A percentile compares a stretch with the other conserved stretches of the same genome.
phyloP scores from a whole-genome alignment of 2,888 invertebrate species.

The Cosmorhoe ocellata region DNA sequence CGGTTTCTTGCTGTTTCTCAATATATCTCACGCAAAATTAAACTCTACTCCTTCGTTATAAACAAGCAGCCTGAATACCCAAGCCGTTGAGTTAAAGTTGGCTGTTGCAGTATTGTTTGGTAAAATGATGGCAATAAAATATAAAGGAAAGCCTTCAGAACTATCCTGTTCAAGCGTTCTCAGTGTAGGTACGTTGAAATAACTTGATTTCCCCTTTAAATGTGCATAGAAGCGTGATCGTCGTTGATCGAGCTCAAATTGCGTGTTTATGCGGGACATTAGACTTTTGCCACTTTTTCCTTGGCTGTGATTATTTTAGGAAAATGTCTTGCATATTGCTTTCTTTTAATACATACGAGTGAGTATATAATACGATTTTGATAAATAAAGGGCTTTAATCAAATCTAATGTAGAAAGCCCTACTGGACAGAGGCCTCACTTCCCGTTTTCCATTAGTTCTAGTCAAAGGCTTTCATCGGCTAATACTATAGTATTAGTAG shows the following conservation, averaged over 20 bases:
- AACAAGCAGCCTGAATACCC: slow-evolving; percentile 29
- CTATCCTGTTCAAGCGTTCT: slow-evolving; percentile 45
- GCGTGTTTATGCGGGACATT: slow-evolving; percentile 24
- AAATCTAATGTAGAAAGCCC: too few species aligned
- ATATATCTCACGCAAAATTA: slow-evolving; percentile 16
- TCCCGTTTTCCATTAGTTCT: too few species aligned
- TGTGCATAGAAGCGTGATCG: slow-evolving; percentile 31
- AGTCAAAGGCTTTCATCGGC: too few species aligned
- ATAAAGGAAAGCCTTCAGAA: slow-evolving; percentile 63
- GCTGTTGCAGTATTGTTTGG: slow-evolving; percentile 62
- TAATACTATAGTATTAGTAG: too few species aligned
- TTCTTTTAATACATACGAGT: too few species aligned
- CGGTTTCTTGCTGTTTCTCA: slow-evolving; percentile 26
- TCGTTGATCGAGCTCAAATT: slow-evolving; percentile 29
- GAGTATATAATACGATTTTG: too few species aligned
- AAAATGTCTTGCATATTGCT: not conserved
- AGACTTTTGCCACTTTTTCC: slow-evolving; percentile 16
- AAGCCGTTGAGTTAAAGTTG: slow-evolving; percentile 38
- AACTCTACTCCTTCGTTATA: slow-evolving; percentile 38
- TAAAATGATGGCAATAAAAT: slow-evolving; percentile 73
- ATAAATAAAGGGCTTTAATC: too few species aligned
- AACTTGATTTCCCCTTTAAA: slow-evolving; percentile 39
- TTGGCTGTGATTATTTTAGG: slow-evolving; percentile 3
- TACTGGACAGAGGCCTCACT: too few species aligned
- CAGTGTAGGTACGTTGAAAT: slow-evolving; percentile 30